These are phyloP conservation scores for Illadopsis cleaveri DNA, from an alignment of 2,113 vertebrate species.

Conservation along the genomic window DNA sequence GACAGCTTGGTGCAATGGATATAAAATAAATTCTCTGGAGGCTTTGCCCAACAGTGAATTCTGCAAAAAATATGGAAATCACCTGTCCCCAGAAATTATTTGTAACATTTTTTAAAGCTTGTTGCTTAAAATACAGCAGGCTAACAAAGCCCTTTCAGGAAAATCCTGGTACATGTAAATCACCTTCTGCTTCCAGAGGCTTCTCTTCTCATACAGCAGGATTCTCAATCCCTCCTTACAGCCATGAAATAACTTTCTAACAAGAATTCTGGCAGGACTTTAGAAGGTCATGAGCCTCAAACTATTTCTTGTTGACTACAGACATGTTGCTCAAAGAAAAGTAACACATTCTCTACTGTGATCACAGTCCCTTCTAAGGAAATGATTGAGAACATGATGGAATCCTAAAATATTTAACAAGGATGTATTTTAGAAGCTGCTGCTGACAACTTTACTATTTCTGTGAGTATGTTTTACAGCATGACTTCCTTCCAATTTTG, in stretches of 20 bases:
- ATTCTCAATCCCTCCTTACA: not conserved
- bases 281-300: conserved; percentile 24
- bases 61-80: not conserved
- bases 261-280: not conserved
- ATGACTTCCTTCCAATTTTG: conserved; percentile 41
- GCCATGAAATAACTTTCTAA: not conserved
- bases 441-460: conserved; percentile 61
- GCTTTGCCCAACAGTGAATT: not conserved
- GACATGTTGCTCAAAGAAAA: conserved; percentile 8
- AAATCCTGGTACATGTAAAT: not conserved
- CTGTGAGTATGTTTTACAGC: conserved; percentile 49
- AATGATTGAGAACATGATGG: conserved; percentile 22
- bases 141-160: not conserved
- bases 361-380: conserved; percentile 53
- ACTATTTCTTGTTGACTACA: conserved; percentile 40
- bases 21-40: not conserved
- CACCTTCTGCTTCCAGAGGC: not conserved
- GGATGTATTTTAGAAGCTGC: conserved; percentile 52
- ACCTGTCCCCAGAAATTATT: not conserved
- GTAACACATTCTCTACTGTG: conserved; percentile 43
- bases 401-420: conserved; percentile 57
- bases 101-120: not conserved
- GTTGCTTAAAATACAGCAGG: not conserved
- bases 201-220: not conserved
- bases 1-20: not conserved